Percentiles rank a stretch among this genome's conserved stretches.
phyloP scores from a whole-genome alignment of 2,888 invertebrate genomes.

The Epicampocera succincta region DNA sequence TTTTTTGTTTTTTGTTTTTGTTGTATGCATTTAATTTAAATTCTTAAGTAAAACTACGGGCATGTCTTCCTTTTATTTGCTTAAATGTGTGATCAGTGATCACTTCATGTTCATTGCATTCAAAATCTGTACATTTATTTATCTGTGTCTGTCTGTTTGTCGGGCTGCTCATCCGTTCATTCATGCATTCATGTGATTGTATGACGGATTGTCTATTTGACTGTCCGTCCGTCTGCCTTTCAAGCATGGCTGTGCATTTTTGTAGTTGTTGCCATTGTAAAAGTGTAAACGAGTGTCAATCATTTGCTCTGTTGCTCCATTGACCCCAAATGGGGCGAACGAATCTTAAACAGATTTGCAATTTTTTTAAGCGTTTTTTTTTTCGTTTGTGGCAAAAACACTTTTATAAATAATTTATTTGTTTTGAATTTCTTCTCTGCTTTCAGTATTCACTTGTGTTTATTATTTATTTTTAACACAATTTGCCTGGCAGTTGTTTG shows the following conservation, averaged over 20 bases:
- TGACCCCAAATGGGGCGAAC: constrained; percentile 60
- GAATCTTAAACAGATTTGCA: constrained; percentile 47
- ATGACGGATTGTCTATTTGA: not conserved
- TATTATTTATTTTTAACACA: constrained; percentile 4
- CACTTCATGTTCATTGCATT: constrained; percentile 49
- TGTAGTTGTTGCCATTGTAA: constrained; percentile 56
- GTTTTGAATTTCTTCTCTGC: not conserved
- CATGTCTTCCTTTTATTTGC: constrained; percentile 43
- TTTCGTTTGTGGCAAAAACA: not conserved
- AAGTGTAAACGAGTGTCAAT: constrained; percentile 67
- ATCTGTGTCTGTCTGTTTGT: not conserved
- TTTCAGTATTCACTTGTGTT: not conserved
- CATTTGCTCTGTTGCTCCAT: constrained; percentile 69
- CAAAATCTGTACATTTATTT: constrained; percentile 34
- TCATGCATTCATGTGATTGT: constrained; percentile 16
- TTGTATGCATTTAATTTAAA: constrained; percentile 45
- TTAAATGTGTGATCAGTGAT: constrained; percentile 43
- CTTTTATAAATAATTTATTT: constrained; percentile 11
- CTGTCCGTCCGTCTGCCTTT: constrained; percentile 29
- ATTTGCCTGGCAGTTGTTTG: constrained; percentile 17
- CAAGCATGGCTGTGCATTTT: constrained; percentile 34
- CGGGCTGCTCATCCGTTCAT: not conserved
- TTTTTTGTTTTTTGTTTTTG: not conserved
- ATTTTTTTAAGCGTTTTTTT: not conserved
- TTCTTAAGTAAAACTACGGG: constrained; percentile 33